Conservation (phyloP, 2,888 invertebrate genomes). For the Anthophora plumipes region DNA sequence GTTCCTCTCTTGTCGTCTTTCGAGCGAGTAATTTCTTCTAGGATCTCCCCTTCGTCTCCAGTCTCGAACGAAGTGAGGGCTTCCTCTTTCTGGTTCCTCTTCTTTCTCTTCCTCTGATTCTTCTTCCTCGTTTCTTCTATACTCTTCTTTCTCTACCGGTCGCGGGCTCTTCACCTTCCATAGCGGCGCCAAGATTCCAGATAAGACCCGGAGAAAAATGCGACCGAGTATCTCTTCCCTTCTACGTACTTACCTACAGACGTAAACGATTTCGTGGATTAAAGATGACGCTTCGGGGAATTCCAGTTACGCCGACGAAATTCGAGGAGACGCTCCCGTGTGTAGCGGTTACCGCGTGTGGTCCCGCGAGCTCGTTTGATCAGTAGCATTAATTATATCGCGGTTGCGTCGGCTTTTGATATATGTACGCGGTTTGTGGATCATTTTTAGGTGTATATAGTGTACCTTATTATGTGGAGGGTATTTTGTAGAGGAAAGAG, state of each 20-base stretch:
- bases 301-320: conserved; percentile 47
- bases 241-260: conserved; percentile 46
- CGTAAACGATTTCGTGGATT: conserved; percentile 67
- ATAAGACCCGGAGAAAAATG: conserved; percentile 66
- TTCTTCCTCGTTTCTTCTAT: too few relatives aligned
- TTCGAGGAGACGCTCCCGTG: conserved; percentile 8
- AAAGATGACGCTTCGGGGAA: conserved; percentile 55
- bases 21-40: conserved; percentile 52
- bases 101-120: not conserved
- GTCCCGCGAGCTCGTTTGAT: not conserved
- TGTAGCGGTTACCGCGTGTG: not conserved
- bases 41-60: conserved; percentile 23
- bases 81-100: not conserved
- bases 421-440: not conserved
- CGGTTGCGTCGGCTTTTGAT: not conserved
- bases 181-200: conserved; percentile 58
- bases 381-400: conserved; percentile 4
- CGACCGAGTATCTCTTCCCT: conserved; percentile 54
- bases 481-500: not conserved
- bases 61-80: not conserved
- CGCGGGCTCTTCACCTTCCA: conserved; percentile 21
- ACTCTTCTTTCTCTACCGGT: not conserved
- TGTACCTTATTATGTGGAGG: not conserved
- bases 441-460: not conserved
- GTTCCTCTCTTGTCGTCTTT: conserved; percentile 15